Evolutionary conservation across 2,797 vertebrate species (phyloP).

Genomic region (Trachops cirrhosus): DNA sequence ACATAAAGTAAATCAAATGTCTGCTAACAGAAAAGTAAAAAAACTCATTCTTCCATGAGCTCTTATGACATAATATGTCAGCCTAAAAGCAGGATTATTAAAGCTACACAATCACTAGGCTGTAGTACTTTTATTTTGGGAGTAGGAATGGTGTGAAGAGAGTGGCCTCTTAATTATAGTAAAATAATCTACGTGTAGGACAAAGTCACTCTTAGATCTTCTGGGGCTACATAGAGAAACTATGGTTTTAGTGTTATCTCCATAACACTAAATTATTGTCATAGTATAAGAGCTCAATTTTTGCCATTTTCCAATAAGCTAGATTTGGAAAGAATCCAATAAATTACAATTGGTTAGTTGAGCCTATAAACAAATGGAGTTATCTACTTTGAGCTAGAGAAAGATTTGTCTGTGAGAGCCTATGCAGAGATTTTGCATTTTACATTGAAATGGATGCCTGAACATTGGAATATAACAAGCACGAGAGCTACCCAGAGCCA

Average conservation of each 20-base stretch:
- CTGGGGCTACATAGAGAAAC: neutral
- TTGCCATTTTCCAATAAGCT: neutral
- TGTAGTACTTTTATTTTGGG: slow-evolving; percentile 18
- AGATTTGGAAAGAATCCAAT: neutral
- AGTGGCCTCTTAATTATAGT: neutral
- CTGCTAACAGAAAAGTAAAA: neutral
- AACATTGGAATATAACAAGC: neutral
- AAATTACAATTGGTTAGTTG: neutral
- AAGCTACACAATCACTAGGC: neutral
- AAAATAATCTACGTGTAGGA: neutral
- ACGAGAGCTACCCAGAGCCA: neutral
- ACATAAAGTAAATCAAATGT: neutral
- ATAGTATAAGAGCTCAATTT: neutral
- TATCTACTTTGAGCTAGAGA: neutral
- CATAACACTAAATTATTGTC: neutral
- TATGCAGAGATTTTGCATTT: neutral
- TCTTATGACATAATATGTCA: neutral
- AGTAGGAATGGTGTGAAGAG: neutral
- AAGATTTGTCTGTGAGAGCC: neutral
- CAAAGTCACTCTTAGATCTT: neutral
- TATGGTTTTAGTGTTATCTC: neutral
- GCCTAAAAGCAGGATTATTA: neutral
- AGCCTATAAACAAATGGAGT: neutral
- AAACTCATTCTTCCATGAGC: neutral
- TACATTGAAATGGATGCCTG: neutral